Evolutionary conservation across 2,113 vertebrate species (phyloP).

Genomic region (Xiphophorus maculatus): DNA sequence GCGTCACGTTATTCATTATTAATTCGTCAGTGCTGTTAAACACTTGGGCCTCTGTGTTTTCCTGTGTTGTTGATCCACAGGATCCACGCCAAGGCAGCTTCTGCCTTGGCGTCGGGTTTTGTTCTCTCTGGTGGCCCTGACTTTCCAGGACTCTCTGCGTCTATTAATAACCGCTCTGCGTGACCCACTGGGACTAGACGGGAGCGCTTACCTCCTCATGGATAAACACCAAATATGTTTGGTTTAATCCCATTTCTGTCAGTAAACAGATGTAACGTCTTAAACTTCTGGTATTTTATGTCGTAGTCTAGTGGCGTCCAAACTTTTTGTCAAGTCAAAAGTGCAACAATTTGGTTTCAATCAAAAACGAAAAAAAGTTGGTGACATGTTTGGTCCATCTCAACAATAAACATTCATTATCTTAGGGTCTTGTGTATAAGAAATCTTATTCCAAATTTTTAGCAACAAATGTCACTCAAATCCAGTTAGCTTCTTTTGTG

Average conservation of each 20-base stretch:
- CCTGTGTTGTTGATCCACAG: constrained; percentile 43
- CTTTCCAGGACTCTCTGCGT: constrained; percentile 57
- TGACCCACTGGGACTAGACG: constrained; percentile 64
- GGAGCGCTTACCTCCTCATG: constrained; percentile 29
- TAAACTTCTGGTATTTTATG: background rate
- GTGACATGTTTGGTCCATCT: too few species aligned
- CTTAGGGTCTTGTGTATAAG: too few species aligned
- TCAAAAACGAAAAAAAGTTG: too few species aligned
- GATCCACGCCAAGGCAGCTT: constrained; percentile 50
- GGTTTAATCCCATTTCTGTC: background rate
- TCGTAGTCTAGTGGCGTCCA: background rate
- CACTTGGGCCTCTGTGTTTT: constrained; percentile 64
- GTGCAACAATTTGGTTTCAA: too few species aligned
- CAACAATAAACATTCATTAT: too few species aligned
- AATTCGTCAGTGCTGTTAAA: constrained; percentile 67
- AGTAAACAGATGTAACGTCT: background rate
- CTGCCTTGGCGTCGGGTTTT: constrained; percentile 49
- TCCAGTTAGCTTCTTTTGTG: too few species aligned
- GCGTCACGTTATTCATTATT: constrained; percentile 59
- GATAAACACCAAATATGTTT: constrained; percentile 1
- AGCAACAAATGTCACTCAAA: too few species aligned
- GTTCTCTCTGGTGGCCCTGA: constrained; percentile 51
- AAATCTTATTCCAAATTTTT: too few species aligned
- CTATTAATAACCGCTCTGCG: constrained; percentile 69
- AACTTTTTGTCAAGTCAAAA: background rate